Base-by-base conservation (phyloP, 2,888 invertebrate species). In the Meiosimyza decipiens region DNA sequence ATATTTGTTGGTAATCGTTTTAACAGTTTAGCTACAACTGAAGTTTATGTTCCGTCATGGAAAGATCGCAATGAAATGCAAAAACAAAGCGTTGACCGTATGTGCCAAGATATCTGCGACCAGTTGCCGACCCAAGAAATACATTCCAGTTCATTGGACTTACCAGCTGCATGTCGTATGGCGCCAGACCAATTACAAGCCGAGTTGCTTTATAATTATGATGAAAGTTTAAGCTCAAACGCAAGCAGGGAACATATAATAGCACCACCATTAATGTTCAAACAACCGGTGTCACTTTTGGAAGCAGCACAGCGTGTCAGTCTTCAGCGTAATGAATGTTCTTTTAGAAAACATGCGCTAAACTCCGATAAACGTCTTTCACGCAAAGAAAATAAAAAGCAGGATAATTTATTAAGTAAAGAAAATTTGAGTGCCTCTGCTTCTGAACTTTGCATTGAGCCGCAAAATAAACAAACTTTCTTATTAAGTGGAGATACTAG, bases 1-100 rank as follows among this genome's bases (percentile, higher is more conserved):
- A 89, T 89, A 73, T 90, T 90, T 82, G 89, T 90, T 28, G 90
- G 89, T 6, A 90, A 90, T 81, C 89, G 89, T 71, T 90, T 90
- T 76, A 90, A 89, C 80, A 85, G 88, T 71, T 88, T 88, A 71
- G 88, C 88, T 52, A 84, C 88, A 67, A 90, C 90, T 0, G 88
- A 89, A 72, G 89, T 90, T 47, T 89, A 89, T 81, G 89, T 90
- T 76, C 90, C 90, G 4, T 85, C 86, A 0, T 89, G 89, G 88
- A 83, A 82, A 55, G 83, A 83, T 50, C 84, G 85, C 4, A 80
- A 83, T 16, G 82, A 83, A 33, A 79, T 81, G 74, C 82, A 81
- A 74, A 83, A 82, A 50, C 83, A 83, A 77, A 85, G 84, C 40
- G 78, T 81, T 0, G 83, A 85, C 57, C 75, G 73, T 6, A 74